phyloP scores from a whole-genome alignment of 2,797 vertebrate genomes.

The Brotula barbata region DNA sequence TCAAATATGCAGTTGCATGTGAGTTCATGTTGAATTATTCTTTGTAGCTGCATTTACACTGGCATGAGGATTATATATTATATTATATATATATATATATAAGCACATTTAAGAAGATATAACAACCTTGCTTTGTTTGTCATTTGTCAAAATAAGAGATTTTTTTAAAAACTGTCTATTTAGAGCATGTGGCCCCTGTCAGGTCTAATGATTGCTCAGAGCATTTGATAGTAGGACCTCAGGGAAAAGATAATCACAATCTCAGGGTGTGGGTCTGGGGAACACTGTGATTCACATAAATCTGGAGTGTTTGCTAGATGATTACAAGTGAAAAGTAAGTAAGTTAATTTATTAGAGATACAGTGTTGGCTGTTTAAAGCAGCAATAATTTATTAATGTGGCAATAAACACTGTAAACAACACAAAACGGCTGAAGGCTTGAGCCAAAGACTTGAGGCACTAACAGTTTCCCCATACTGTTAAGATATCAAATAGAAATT shows the following conservation, averaged over 20 bases:
- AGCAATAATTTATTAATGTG: constrained; percentile 39
- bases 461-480: constrained; percentile 2
- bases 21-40: constrained; percentile 10
- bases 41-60: constrained; percentile 33
- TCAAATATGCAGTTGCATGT: constrained; percentile 46
- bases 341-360: not conserved
- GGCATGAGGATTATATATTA: constrained; percentile 39
- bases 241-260: constrained; percentile 50
- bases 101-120: constrained; percentile 4
- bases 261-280: constrained; percentile 58
- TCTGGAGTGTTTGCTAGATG: constrained; percentile 15
- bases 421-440: constrained; percentile 21
- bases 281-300: constrained; percentile 53
- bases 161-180: not conserved
- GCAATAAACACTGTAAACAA: constrained; percentile 41
- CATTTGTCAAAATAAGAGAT: constrained; percentile 15
- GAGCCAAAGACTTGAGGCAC: constrained; percentile 51
- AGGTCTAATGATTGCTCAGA: constrained; percentile 22
- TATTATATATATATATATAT: constrained; percentile 13
- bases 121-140: constrained; percentile 13
- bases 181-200: constrained; percentile 28
- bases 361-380: not conserved
- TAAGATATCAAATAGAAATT: not conserved
- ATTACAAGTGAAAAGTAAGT: constrained; percentile 27
- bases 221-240: constrained; percentile 45